Conservation (phyloP, 1,140 invertebrate genomes). For the Wasmannia auropunctata region DNA sequence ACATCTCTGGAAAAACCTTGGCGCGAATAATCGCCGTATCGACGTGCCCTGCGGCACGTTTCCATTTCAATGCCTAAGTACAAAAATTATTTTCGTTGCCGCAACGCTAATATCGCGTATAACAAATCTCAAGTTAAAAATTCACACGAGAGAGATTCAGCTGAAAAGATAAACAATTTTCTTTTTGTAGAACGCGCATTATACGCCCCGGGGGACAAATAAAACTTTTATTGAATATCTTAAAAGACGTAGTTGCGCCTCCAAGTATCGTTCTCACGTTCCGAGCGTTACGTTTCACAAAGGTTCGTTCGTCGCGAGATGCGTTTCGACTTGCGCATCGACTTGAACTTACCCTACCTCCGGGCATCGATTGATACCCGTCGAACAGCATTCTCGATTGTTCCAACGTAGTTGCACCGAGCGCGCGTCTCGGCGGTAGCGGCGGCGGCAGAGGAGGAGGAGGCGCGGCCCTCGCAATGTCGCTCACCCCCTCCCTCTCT, state of each 20-base stretch:
- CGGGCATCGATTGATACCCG: constrained; percentile 53
- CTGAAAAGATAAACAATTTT: neutral
- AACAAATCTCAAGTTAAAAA: neutral
- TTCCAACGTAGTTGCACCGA: constrained; percentile 27
- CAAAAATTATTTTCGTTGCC: neutral
- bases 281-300: neutral
- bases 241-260: neutral
- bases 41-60: neutral
- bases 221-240: neutral
- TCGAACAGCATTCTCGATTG: constrained; percentile 51
- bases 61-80: neutral
- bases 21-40: constrained; percentile 1
- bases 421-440: neutral
- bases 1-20: neutral
- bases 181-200: neutral
- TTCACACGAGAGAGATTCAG: neutral
- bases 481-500: neutral
- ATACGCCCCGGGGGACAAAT: neutral
- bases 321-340: constrained; percentile 31
- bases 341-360: constrained; percentile 4
- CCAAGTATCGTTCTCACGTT: neutral
- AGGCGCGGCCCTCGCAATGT: neutral
- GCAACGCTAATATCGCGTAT: neutral
- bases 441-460: neutral
- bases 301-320: constrained; percentile 8